These are phyloP conservation scores for Drosophila truncata DNA, from an alignment of 1,140 invertebrate genomes.

Conservation along the genomic window DNA sequence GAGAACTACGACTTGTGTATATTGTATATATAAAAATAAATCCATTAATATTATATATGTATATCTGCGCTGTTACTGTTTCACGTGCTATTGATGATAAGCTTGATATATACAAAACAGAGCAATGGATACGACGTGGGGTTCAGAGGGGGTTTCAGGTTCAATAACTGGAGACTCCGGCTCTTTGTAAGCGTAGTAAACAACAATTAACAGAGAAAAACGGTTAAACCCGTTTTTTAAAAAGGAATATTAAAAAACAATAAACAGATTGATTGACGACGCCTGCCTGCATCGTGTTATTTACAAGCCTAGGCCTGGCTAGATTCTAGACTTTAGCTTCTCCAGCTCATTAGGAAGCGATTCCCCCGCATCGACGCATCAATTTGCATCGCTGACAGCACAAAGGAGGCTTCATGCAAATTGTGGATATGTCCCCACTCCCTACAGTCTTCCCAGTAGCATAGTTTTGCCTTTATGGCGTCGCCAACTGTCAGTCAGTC, in stretches of 20 bases:
- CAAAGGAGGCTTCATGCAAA: slow-evolving; percentile 49
- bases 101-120: neutral
- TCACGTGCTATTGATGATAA: slow-evolving; percentile 36
- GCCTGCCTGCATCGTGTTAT: slow-evolving; percentile 1
- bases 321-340: neutral
- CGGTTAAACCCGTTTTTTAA: slow-evolving; percentile 39
- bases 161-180: slow-evolving; percentile 36
- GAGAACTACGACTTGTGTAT: slow-evolving; percentile 30
- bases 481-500: slow-evolving; percentile 44
- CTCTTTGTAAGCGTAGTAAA: slow-evolving; percentile 44
- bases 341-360: slow-evolving; percentile 29
- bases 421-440: slow-evolving; percentile 18
- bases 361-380: slow-evolving; percentile 12
- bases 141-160: slow-evolving; percentile 16
- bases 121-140: slow-evolving; percentile 8
- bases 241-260: slow-evolving; percentile 24
- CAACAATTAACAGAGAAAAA: slow-evolving; percentile 27
- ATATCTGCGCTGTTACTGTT: slow-evolving; percentile 12
- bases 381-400: slow-evolving; percentile 40
- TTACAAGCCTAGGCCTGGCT: slow-evolving; percentile 1
- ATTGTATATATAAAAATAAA: slow-evolving; percentile 29
- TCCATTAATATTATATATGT: slow-evolving; percentile 52
- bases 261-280: slow-evolving; percentile 20
- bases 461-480: slow-evolving; percentile 50
- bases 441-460: slow-evolving; percentile 26